Evolutionary conservation across 2,888 invertebrate species (phyloP).

Genomic region (Teleogryllus oceanicus): DNA sequence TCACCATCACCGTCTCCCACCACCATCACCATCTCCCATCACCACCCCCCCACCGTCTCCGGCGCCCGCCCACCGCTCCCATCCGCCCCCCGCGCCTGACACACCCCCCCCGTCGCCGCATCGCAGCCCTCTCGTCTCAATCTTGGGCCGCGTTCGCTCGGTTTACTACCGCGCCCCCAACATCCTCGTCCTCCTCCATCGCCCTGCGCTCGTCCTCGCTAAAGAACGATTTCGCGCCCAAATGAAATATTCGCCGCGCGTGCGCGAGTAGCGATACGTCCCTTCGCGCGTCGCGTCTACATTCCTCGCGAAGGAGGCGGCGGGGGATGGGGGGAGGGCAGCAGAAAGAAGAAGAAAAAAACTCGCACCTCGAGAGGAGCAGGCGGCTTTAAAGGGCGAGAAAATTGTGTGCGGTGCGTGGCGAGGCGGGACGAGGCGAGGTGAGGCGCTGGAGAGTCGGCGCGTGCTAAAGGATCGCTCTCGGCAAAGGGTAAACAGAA

Average conservation of each 20-base stretch:
- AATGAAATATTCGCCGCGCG: conserved; percentile 18
- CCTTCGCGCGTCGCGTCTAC: background rate
- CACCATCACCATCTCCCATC: too few relatives aligned
- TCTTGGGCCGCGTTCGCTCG: background rate
- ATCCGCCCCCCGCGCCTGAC: too few relatives aligned
- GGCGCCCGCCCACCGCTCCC: too few relatives aligned
- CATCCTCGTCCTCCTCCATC: background rate
- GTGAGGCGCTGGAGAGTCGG: background rate
- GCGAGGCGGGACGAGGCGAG: background rate
- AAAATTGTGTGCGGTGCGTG: background rate
- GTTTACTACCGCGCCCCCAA: background rate
- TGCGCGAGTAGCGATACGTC: background rate
- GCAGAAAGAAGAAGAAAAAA: too few relatives aligned
- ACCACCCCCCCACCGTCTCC: too few relatives aligned
- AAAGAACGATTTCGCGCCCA: conserved; percentile 18
- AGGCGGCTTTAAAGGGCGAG: background rate
- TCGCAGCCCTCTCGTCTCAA: too few relatives aligned
- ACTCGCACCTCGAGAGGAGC: background rate
- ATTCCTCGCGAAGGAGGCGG: too few relatives aligned
- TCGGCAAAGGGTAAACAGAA: background rate
- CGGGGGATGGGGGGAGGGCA: too few relatives aligned
- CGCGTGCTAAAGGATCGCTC: background rate
- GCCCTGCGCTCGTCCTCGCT: background rate
- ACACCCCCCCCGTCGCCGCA: too few relatives aligned
- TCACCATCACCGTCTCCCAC: too few relatives aligned